A percentile compares a stretch with the other conserved stretches of the same genome.
Conservation (phyloP, 2,797 vertebrate species). For the Macropus fuliginosus region DNA sequence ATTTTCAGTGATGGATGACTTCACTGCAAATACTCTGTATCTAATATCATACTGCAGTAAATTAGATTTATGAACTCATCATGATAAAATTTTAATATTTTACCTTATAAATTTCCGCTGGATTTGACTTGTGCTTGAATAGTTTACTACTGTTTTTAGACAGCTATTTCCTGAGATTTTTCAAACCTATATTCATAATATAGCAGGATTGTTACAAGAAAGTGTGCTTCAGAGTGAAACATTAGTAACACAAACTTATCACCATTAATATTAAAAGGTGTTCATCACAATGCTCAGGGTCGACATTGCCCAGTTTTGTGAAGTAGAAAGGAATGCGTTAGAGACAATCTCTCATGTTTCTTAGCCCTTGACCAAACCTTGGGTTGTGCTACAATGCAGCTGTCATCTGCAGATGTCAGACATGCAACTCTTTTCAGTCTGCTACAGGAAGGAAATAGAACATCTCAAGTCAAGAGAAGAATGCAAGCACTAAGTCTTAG, state of each 20-base stretch:
- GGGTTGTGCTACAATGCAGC: conserved; percentile 23
- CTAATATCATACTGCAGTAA: neutral
- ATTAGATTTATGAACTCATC: conserved; percentile 27
- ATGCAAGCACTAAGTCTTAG: conserved; percentile 46
- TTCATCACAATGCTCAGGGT: conserved; percentile 69
- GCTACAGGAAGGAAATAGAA: neutral
- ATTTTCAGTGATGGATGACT: neutral
- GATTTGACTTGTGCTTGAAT: conserved; percentile 10
- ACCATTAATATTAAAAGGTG: conserved; percentile 57
- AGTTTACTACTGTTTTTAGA: conserved; percentile 55
- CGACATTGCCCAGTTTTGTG: conserved; percentile 21
- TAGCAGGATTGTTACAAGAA: neutral
- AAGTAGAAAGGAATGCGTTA: conserved; percentile 13
- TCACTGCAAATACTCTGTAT: neutral
- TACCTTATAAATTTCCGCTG: conserved; percentile 27
- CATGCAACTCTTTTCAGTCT: conserved; percentile 27
- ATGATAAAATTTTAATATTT: conserved; percentile 50
- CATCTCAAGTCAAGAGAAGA: conserved; percentile 65
- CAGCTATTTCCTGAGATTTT: conserved; percentile 47
- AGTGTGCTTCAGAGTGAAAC: conserved; percentile 30
- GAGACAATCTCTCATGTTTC: conserved; percentile 56
- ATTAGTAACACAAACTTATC: conserved; percentile 43
- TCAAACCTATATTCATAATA: conserved; percentile 19
- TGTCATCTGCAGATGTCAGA: conserved; percentile 53
- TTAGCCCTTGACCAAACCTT: conserved; percentile 32